Conservation (phyloP, 2,888 invertebrate genomes). For the Chrysodeixis includens region DNA sequence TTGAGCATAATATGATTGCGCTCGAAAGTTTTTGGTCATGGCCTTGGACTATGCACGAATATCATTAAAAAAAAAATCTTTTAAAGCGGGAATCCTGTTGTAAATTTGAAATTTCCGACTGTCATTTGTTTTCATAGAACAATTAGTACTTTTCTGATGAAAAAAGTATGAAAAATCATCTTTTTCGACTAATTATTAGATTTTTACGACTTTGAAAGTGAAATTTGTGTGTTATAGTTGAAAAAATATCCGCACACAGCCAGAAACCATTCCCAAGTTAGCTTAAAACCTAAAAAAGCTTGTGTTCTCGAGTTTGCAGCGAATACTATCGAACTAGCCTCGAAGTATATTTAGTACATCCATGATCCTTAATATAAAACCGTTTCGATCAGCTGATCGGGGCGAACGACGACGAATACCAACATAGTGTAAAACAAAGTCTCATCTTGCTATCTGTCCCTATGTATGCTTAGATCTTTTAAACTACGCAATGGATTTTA, state of each 20-base stretch:
- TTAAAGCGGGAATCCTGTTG: not conserved
- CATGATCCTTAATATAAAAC: slow-evolving; percentile 87
- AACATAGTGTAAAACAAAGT: not conserved
- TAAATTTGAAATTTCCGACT: not conserved
- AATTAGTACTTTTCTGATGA: too few relatives aligned
- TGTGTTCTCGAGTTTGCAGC: slow-evolving; percentile 58
- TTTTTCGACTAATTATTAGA: not conserved
- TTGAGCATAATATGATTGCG: slow-evolving; percentile 69
- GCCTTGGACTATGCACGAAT: slow-evolving; percentile 30
- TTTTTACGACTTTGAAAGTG: too few relatives aligned
- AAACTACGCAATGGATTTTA: too few relatives aligned
- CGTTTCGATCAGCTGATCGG: slow-evolving; percentile 67
- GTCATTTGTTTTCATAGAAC: not conserved
- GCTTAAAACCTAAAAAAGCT: slow-evolving; percentile 53
- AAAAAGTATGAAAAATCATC: not conserved
- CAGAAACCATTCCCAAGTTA: slow-evolving; percentile 27
- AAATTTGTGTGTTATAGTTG: not conserved
- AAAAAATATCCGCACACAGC: slow-evolving; percentile 24
- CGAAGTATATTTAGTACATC: slow-evolving; percentile 68
- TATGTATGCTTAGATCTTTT: not conserved
- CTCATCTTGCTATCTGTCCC: not conserved
- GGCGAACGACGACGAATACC: slow-evolving; percentile 44
- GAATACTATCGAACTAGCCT: slow-evolving; percentile 75
- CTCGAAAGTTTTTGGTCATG: slow-evolving; percentile 48
- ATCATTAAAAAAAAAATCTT: not conserved